phyloP scores from a whole-genome alignment of 1,140 invertebrate species.

The Archivesica marissinica region DNA sequence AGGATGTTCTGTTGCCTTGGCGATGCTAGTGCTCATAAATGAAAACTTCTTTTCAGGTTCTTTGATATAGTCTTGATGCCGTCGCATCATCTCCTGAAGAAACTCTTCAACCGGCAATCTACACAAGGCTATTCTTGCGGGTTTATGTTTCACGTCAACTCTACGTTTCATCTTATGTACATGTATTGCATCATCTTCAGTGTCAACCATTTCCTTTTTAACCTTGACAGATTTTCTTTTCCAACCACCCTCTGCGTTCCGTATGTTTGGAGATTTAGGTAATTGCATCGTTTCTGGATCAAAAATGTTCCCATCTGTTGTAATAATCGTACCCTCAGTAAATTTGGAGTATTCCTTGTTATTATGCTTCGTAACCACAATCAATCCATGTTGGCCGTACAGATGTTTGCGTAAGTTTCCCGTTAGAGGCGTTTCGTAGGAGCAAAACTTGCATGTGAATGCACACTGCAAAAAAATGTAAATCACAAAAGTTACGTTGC shows the following conservation, averaged over 20 bases:
- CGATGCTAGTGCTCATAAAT: constrained; percentile 26
- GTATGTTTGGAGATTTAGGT: background rate
- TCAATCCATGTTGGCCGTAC: constrained; percentile 4
- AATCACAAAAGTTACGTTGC: too few relatives aligned
- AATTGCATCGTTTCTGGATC: constrained; percentile 3
- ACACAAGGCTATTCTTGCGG: background rate
- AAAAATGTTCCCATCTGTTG: constrained; percentile 18
- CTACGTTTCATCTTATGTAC: background rate
- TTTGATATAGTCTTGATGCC: constrained; percentile 42
- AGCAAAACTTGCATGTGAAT: constrained; percentile 13
- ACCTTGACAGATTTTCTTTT: background rate
- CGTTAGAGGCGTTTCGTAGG: background rate
- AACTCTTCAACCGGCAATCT: constrained; percentile 51
- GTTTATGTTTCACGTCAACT: background rate
- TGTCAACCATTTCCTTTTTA: background rate
- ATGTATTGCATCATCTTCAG: background rate
- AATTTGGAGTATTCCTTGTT: constrained; percentile 12
- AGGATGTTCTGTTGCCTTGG: constrained; percentile 32
- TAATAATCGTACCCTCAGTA: constrained; percentile 25
- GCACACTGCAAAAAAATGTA: background rate
- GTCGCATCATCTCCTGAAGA: constrained; percentile 21
- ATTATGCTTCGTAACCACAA: constrained; percentile 20
- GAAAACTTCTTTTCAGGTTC: background rate
- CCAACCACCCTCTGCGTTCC: background rate
- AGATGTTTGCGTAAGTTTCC: constrained; percentile 42